phyloP scores from a whole-genome alignment of 2,113 vertebrate genomes.

The Pollimyrus isidori region DNA sequence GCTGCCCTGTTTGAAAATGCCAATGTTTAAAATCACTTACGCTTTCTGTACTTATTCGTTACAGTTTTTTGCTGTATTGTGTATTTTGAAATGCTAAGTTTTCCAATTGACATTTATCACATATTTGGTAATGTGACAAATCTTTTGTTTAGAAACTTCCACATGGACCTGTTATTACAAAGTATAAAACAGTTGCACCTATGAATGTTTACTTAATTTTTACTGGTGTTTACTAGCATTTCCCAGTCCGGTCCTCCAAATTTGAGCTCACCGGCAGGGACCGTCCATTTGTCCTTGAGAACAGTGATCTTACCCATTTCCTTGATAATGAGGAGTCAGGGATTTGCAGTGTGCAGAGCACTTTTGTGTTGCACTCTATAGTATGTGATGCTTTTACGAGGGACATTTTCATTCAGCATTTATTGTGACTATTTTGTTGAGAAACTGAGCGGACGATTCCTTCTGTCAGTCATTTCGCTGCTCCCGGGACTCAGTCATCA shows the following conservation, averaged over 20 bases:
- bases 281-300: not conserved
- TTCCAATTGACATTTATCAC: not conserved
- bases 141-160: not conserved
- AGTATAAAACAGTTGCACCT: not conserved
- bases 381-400: not conserved
- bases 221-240: not conserved
- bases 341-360: not conserved
- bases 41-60: not conserved
- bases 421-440: not conserved
- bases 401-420: not conserved
- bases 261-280: not conserved
- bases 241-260: not conserved
- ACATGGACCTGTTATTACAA: not conserved
- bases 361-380: not conserved
- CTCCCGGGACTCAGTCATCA: conserved; percentile 12
- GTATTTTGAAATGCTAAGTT: not conserved
- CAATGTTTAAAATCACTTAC: not conserved
- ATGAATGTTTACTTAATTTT: not conserved
- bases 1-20: not conserved
- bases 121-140: not conserved
- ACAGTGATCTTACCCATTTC: not conserved
- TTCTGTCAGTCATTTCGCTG: not conserved
- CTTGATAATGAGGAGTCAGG: not conserved
- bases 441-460: not conserved
- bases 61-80: not conserved